Conservation (phyloP, 2,113 vertebrate species). For the Thunnus maccoyii region DNA sequence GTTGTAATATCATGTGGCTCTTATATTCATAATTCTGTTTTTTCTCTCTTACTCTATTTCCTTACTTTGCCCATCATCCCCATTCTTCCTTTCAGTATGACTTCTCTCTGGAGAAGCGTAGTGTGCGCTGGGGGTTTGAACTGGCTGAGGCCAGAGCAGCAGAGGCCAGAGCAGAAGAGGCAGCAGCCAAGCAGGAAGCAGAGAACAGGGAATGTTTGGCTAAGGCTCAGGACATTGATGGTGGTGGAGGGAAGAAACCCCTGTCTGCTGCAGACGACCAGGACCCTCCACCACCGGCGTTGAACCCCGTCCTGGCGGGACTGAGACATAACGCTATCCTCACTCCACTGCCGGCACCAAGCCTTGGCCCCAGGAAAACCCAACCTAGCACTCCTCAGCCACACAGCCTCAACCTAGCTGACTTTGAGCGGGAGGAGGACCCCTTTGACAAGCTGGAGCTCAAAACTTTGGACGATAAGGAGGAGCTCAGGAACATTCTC, state of each 20-base stretch:
- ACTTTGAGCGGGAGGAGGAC: slow-evolving; percentile 98
- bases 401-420: slow-evolving; percentile 93
- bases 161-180: slow-evolving; percentile 82
- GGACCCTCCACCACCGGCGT: slow-evolving; percentile 88
- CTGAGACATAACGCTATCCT: slow-evolving; percentile 94
- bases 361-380: slow-evolving; percentile 85
- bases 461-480: slow-evolving; percentile 96
- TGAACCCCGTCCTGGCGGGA: slow-evolving; percentile 93
- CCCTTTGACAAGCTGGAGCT: slow-evolving; percentile 97
- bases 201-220: slow-evolving; percentile 69
- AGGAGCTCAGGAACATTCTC: slow-evolving; percentile 94
- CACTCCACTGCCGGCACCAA: slow-evolving; percentile 93
- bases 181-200: slow-evolving; percentile 74
- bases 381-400: slow-evolving; percentile 87
- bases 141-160: slow-evolving; percentile 89
- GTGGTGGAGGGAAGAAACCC: slow-evolving; percentile 68
- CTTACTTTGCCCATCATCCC: neutral
- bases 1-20: neutral
- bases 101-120: slow-evolving; percentile 93
- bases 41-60: slow-evolving; percentile 12
- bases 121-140: slow-evolving; percentile 91
- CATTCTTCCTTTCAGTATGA: slow-evolving; percentile 88
- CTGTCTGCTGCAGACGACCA: slow-evolving; percentile 76
- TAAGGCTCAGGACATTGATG: slow-evolving; percentile 70
- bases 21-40: neutral